Percentiles rank a stretch among this genome's conserved stretches.
Conservation (phyloP, 2,888 invertebrate genomes). For the Ectropis crepuscularia region DNA sequence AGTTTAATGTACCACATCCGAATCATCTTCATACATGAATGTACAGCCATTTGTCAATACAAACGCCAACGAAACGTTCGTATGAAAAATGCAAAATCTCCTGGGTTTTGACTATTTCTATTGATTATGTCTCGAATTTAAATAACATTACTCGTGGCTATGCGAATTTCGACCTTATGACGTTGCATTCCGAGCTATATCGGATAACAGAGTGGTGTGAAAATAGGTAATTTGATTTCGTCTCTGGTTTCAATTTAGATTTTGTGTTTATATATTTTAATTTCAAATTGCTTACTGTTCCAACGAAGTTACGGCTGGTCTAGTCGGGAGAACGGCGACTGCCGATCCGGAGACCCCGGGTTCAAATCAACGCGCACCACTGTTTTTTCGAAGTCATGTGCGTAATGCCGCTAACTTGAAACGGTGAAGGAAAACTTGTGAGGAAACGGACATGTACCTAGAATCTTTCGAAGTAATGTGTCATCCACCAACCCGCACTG, state of each 20-base stretch:
- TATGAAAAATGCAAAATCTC: constrained; percentile 54
- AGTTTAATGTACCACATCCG: constrained; percentile 12
- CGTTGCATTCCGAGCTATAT: constrained; percentile 15
- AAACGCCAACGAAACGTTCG: constrained; percentile 44
- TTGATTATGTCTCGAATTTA: constrained; percentile 50
- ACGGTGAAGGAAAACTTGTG: no score
- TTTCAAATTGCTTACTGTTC: no score
- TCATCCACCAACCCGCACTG: no score
- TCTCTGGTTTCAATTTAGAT: not conserved
- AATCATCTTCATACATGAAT: constrained; percentile 34
- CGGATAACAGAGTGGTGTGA: constrained; percentile 3
- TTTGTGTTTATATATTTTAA: no score
- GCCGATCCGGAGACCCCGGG: no score
- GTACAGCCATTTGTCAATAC: constrained; percentile 57
- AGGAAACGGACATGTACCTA: no score
- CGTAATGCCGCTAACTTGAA: no score
- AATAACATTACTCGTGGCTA: constrained; percentile 13
- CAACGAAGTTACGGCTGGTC: no score
- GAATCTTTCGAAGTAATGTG: no score
- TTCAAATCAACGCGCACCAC: no score
- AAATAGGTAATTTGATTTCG: constrained; percentile 4
- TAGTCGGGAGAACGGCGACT: no score
- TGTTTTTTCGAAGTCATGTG: no score
- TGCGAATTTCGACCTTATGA: constrained; percentile 20
- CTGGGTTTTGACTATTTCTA: constrained; percentile 56